Evolutionary conservation across 2,888 invertebrate genomes (phyloP), one percentile per base, ranked within the genome.

Genomic region (Vannuccia rotundouncinata): DNA sequence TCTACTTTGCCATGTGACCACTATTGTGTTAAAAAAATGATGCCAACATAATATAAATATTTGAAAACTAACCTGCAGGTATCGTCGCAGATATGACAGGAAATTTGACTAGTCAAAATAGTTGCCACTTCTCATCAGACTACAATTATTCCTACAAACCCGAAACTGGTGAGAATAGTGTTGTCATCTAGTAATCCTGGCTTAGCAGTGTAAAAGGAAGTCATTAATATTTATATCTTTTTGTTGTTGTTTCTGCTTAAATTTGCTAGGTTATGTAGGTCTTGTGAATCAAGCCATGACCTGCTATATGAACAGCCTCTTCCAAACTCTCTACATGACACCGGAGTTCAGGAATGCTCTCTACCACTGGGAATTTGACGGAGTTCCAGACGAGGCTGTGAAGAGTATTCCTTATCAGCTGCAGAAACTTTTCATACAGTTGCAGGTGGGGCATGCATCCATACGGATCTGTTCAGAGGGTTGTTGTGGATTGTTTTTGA

Each of bases 241-340:
- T n/a, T n/a, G n/a, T n/a, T n/a, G n/a, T n/a, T n/a, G n/a, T n/a
- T n/a, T n/a, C n/a, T n/a, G n/a, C n/a, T n/a, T n/a, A n/a, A n/a
- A n/a, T n/a, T n/a, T n/a, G n/a, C n/a, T n/a, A 66, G 66, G 66
- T 22, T 93, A 92, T 87, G 93, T 93, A 10, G 94, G 94, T 45
- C 89, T 94, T 77, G 93, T 94, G 5, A 94, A 94, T 87, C 93
- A 94, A 87, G 94, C 94, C 0, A 95, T 94, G 94, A 95, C 94
- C 0, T 95, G 95, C 86, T 95, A 95, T 86, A 89, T 95, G 81
- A 95, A 95, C 89, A 94, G 94, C 88, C 89, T 95, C 74, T 89
- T 95, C 29, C 95, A 95, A 89, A 93, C 94, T 0, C 89, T 95
- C 1, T 95, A 91, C 85, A 95, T 95, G 94, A 95, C 94, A 0